Evolutionary conservation across 53 echinoderm and acorn worm species (phyloP).

Genomic region (Holothuria scabra): DNA sequence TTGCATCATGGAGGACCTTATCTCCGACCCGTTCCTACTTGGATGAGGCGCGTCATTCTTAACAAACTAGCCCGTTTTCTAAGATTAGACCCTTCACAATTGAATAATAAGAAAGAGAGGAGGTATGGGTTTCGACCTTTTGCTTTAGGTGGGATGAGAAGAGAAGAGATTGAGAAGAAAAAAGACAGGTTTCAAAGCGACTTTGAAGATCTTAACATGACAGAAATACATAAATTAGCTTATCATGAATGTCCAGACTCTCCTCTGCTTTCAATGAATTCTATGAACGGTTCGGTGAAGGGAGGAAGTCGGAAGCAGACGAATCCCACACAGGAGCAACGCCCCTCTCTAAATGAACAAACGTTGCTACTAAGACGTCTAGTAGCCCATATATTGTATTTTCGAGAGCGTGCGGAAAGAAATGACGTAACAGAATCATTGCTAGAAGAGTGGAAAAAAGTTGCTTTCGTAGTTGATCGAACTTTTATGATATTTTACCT

Average conservation of each 20-base stretch:
- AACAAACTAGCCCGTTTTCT: conserved; percentile 65
- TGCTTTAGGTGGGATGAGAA: conserved; percentile 28
- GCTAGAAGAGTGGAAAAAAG: conserved; percentile 88
- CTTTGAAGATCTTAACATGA: conserved; percentile 36
- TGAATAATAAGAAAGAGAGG: not conserved
- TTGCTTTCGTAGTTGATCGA: conserved; percentile 86
- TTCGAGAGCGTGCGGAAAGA: conserved; percentile 78
- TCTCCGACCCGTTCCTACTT: conserved; percentile 70
- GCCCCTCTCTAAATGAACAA: conserved; percentile 60
- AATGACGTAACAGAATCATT: conserved; percentile 70
- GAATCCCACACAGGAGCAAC: conserved; percentile 23
- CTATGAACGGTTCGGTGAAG: conserved; percentile 42
- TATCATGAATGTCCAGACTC: conserved; percentile 67
- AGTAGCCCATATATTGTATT: conserved; percentile 66
- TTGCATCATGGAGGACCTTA: conserved; percentile 93
- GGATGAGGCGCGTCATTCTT: conserved; percentile 69
- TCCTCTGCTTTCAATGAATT: conserved; percentile 59
- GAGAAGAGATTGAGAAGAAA: conserved; percentile 41
- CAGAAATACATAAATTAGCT: conserved; percentile 64
- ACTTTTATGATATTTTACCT: conserved; percentile 93
- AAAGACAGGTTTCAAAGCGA: not conserved
- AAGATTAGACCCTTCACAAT: conserved; percentile 48
- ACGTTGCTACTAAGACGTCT: conserved; percentile 69
- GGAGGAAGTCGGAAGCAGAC: conserved; percentile 27
- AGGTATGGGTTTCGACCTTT: not conserved